phyloP scores from a whole-genome alignment of 2,113 vertebrate genomes.

The Elephas maximus region DNA sequence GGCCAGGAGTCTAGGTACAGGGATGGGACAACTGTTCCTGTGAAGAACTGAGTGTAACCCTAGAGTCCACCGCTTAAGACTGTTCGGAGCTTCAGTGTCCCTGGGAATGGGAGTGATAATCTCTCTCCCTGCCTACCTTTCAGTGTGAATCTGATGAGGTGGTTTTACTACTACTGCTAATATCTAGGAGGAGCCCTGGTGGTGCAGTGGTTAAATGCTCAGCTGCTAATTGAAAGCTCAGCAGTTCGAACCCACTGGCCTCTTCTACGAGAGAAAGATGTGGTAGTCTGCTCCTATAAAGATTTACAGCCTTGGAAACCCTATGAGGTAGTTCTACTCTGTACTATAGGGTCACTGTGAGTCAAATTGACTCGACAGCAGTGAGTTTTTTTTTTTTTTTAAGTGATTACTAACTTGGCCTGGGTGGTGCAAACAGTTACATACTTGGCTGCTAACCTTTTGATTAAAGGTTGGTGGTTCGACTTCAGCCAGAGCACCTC shows the following conservation, averaged over 20 bases:
- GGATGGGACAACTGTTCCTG: background rate
- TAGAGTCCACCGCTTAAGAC: background rate
- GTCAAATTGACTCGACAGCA: background rate
- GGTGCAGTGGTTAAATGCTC: background rate
- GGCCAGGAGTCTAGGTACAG: background rate
- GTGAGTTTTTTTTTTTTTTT: too few species aligned
- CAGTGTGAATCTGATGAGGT: background rate
- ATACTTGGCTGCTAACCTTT: background rate
- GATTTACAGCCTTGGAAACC: background rate
- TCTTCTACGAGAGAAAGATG: background rate
- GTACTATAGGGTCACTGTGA: background rate
- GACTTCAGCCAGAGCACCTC: background rate
- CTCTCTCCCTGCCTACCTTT: background rate
- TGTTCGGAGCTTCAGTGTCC: background rate
- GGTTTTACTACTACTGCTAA: accelerated
- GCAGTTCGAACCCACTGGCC: background rate
- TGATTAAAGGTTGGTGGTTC: background rate
- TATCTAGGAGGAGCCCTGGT: background rate
- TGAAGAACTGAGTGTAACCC: background rate
- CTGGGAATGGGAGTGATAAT: background rate
- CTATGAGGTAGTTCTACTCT: too few species aligned
- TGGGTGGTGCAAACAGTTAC: too few species aligned
- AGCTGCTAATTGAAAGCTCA: background rate
- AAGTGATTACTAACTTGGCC: too few species aligned
- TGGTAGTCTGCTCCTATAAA: background rate